A percentile compares a stretch with the other conserved stretches of the same genome.
Conservation (phyloP, 2,113 vertebrate species). For the Takifugu flavidus region DNA sequence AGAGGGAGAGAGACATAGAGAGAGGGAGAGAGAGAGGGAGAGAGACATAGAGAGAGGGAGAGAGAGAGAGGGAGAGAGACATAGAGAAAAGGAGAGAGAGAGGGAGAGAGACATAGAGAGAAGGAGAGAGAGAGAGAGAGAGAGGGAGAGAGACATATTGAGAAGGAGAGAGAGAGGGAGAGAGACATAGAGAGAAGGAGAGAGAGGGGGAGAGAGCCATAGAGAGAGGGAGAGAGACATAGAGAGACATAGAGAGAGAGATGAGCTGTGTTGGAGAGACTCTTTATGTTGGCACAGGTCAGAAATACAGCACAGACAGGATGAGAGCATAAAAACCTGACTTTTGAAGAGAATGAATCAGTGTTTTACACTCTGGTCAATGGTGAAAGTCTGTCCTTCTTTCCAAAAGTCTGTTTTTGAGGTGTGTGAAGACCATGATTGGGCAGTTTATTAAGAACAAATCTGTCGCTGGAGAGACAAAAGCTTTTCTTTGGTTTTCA, state of each 20-base stretch:
- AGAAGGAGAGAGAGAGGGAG: too few species aligned
- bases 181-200: too few species aligned
- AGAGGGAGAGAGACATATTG: too few species aligned
- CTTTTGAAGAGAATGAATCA: conserved; percentile 32
- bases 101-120: too few species aligned
- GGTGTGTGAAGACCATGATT: conserved; percentile 7
- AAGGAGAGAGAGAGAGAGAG: too few species aligned
- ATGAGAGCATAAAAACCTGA: conserved; percentile 22
- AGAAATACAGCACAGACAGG: conserved; percentile 40
- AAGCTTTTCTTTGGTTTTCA: neutral
- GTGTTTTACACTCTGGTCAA: neutral
- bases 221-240: too few species aligned
- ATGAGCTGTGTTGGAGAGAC: conserved; percentile 40
- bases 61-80: too few species aligned
- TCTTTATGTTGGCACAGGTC: conserved; percentile 48
- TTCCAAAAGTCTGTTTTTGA: conserved; percentile 33
- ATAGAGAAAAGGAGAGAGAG: too few species aligned
- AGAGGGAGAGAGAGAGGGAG: too few species aligned
- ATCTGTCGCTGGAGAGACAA: neutral
- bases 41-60: too few species aligned
- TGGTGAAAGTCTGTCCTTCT: conserved; percentile 6
- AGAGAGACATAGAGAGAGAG: conserved; percentile 20
- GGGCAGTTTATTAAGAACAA: neutral
- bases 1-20: too few species aligned
- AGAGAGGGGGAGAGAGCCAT: too few species aligned